Evolutionary conservation across 1,140 invertebrate genomes (phyloP).

Genomic region (Mycetomoellerius zeteki): DNA sequence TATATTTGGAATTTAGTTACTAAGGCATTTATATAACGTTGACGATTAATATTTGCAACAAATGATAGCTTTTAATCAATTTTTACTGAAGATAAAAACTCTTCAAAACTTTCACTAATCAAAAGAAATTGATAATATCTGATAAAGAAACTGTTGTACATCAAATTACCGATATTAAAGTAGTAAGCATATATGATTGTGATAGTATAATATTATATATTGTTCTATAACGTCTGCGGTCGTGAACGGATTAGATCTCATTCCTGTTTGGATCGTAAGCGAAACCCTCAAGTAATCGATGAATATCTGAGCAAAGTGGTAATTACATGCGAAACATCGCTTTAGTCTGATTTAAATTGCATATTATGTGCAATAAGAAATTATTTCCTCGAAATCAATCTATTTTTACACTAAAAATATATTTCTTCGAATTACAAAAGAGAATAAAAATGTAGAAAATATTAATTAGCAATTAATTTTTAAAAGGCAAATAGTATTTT

Average conservation of each 20-base stretch:
- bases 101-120: neutral
- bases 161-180: constrained; percentile 2
- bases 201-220: constrained; percentile 65
- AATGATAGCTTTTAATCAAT: neutral
- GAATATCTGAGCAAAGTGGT: constrained; percentile 47
- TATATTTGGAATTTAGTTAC: neutral
- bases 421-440: neutral
- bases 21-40: neutral
- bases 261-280: constrained; percentile 39
- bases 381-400: constrained; percentile 13
- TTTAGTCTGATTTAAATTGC: constrained; percentile 46
- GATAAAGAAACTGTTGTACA: neutral
- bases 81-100: neutral
- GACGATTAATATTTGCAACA: neutral
- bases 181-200: constrained; percentile 22
- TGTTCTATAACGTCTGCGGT: constrained; percentile 44
- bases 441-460: constrained; percentile 2
- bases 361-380: constrained; percentile 23
- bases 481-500: neutral
- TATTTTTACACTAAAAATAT: neutral
- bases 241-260: constrained; percentile 60
- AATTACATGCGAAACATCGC: constrained; percentile 36
- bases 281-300: constrained; percentile 46
- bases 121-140: neutral
- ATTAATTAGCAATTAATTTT: neutral